These are phyloP conservation scores for Alexandromys fortis DNA, from an alignment of 2,113 vertebrate genomes.

Conservation along the genomic window DNA sequence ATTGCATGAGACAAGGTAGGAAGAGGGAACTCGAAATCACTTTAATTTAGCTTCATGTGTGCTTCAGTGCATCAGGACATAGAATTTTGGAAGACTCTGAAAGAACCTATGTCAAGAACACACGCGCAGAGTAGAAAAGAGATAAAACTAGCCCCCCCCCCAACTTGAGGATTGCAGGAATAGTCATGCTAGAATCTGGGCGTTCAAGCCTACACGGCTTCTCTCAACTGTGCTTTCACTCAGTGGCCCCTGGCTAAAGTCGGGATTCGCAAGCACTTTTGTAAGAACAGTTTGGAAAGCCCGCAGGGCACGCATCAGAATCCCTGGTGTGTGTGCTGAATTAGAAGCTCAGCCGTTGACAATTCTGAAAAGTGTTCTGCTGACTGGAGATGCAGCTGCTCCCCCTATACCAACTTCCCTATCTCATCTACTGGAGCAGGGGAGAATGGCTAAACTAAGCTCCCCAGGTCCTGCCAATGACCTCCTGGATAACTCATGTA, in stretches of 20 bases:
- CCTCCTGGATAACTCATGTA: neutral
- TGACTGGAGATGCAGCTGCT: neutral
- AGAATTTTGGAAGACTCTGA: neutral
- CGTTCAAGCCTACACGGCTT: neutral
- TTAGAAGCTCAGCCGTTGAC: neutral
- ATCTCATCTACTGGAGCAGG: neutral
- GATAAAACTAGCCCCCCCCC: neutral
- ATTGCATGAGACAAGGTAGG: neutral
- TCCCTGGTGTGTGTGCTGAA: neutral
- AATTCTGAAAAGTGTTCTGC: neutral
- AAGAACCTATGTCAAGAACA: neutral
- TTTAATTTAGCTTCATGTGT: constrained; percentile 13
- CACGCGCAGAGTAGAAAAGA: neutral
- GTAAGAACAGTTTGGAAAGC: neutral
- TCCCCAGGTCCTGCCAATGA: neutral
- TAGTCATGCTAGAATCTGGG: neutral
- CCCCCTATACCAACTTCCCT: neutral
- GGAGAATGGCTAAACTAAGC: neutral
- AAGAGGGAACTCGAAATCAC: neutral
- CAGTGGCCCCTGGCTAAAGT: neutral
- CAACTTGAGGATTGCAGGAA: neutral
- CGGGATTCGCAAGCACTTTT: neutral
- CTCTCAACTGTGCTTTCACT: neutral
- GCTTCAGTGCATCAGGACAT: neutral
- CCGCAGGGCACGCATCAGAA: neutral